phyloP scores from a whole-genome alignment of 2,888 invertebrate species.

The Lycaena phlaeas region DNA sequence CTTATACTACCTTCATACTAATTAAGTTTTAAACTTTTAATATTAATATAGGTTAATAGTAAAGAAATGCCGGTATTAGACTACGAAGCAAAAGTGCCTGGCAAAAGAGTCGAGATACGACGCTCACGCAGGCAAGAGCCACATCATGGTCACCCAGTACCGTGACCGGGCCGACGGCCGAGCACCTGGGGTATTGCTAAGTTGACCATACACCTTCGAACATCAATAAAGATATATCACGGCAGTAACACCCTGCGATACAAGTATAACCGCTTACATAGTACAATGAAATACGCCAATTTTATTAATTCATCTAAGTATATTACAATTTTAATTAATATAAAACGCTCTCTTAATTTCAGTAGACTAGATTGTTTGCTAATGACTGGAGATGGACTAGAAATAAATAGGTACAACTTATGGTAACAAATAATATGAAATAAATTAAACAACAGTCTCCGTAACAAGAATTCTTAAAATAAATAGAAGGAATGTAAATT shows the following conservation, averaged over 20 bases:
- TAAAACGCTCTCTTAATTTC: constrained; percentile 19
- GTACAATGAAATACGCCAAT: constrained; percentile 21
- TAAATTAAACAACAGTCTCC: constrained; percentile 26
- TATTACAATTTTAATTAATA: constrained; percentile 28
- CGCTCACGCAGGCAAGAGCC: background rate
- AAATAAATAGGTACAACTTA: constrained; percentile 15
- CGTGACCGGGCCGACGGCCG: background rate
- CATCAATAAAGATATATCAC: constrained; percentile 27
- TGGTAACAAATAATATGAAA: constrained; percentile 23
- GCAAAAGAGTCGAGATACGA: background rate
- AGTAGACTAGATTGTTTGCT: constrained; percentile 26
- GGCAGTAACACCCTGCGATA: constrained; percentile 32
- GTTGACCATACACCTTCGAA: constrained; percentile 19
- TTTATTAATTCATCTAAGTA: constrained; percentile 30
- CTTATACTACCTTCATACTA: constrained; percentile 23
- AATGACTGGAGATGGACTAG: constrained; percentile 27
- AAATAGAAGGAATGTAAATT: constrained; percentile 28
- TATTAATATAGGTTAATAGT: constrained; percentile 14
- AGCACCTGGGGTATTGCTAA: constrained; percentile 11
- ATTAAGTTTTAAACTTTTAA: constrained; percentile 16
- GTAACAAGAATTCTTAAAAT: constrained; percentile 23
- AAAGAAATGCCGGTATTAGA: constrained; percentile 12
- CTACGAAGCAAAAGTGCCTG: constrained; percentile 2
- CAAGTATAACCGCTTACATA: constrained; percentile 25
- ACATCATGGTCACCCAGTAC: background rate